Conservation (phyloP, 1,140 invertebrate species). For the Hyles vespertilio region DNA sequence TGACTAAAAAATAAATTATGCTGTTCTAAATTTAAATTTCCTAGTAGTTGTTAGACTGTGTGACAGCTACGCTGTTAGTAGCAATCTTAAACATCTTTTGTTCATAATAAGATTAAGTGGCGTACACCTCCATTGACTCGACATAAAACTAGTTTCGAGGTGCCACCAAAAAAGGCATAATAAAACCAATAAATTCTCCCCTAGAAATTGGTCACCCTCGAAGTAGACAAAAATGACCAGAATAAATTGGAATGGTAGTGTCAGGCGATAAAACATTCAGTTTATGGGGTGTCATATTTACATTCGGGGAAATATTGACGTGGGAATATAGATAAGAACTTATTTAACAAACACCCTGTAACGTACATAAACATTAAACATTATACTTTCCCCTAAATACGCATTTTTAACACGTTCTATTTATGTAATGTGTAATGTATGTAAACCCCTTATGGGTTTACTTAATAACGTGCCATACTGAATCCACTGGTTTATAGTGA, state of each 20-base stretch:
- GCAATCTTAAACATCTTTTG: slow-evolving; percentile 7
- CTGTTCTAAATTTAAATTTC: too few relatives aligned
- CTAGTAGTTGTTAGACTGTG: too few relatives aligned
- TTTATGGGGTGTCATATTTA: slow-evolving; percentile 75
- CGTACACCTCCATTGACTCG: slow-evolving; percentile 3
- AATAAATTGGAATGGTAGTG: slow-evolving; percentile 72
- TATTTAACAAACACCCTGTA: slow-evolving; percentile 55
- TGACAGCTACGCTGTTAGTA: too few relatives aligned
- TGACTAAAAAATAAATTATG: too few relatives aligned
- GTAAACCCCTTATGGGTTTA: too few relatives aligned
- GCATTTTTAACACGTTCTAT: too few relatives aligned
- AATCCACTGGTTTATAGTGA: too few relatives aligned
- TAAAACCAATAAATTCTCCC: slow-evolving; percentile 65
- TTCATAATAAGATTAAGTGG: slow-evolving; percentile 7
- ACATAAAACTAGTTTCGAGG: slow-evolving; percentile 26
- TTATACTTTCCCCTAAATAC: background rate
- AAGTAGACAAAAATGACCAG: slow-evolving; percentile 72
- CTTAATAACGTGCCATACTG: too few relatives aligned
- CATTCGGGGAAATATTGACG: slow-evolving; percentile 61
- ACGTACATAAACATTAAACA: slow-evolving; percentile 11
- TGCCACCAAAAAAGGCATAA: slow-evolving; percentile 47
- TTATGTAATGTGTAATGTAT: too few relatives aligned
- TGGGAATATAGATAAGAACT: slow-evolving; percentile 59
- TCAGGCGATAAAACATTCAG: slow-evolving; percentile 70
- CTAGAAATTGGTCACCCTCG: slow-evolving; percentile 68